Evolutionary conservation across 2,888 invertebrate species (phyloP).

Genomic region (Diarsia brunnea): DNA sequence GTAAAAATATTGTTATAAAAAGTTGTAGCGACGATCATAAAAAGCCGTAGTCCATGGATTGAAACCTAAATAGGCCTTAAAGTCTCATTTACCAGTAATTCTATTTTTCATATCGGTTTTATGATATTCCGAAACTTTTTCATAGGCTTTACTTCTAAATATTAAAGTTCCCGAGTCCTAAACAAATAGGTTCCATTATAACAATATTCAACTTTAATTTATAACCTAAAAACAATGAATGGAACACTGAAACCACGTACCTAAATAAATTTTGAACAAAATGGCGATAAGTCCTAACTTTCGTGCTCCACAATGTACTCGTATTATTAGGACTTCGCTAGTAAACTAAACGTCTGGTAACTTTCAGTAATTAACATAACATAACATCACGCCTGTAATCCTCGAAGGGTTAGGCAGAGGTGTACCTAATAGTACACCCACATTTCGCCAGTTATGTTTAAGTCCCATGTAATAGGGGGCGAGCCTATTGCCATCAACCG

Average conservation of each 20-base stretch:
- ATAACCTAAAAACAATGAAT: conserved; percentile 9
- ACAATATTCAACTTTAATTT: conserved; percentile 3
- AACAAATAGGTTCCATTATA: conserved; percentile 1
- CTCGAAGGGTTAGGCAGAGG: too few species aligned
- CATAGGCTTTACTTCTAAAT: background rate
- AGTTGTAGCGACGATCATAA: conserved; percentile 9
- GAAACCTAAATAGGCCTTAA: background rate
- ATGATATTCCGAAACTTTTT: background rate
- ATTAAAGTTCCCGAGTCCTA: conserved; percentile 8
- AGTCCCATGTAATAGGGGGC: too few species aligned
- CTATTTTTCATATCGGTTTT: background rate
- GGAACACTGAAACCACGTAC: conserved; percentile 16
- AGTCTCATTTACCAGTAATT: background rate
- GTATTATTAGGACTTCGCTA: conserved; percentile 11
- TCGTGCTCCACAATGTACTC: background rate
- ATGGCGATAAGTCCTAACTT: background rate
- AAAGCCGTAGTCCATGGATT: background rate
- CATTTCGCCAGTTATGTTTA: too few species aligned
- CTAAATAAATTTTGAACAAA: conserved; percentile 6
- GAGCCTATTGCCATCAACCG: too few species aligned
- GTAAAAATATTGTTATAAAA: conserved; percentile 15
- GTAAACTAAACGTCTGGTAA: conserved; percentile 24
- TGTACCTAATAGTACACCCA: too few species aligned
- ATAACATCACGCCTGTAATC: too few species aligned
- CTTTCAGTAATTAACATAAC: conserved; percentile 19